A percentile compares a stretch with the other conserved stretches of the same genome.
These are phyloP conservation scores for Aplochiton taeniatus DNA, from an alignment of 2,797 vertebrate species.

Conservation along the genomic window DNA sequence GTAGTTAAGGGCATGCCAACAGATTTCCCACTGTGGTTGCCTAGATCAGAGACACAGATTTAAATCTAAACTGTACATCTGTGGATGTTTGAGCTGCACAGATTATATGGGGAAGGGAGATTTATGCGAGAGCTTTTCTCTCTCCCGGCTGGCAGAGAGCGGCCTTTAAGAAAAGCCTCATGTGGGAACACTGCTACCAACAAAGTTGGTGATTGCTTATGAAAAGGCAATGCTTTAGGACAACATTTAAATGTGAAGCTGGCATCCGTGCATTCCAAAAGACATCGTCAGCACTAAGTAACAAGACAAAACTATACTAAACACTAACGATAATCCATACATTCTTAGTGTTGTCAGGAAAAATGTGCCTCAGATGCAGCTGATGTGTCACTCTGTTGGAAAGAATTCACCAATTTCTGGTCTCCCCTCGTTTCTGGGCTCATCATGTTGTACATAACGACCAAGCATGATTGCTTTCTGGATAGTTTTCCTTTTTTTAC, in stretches of 20 bases:
- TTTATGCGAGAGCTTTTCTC: conserved; percentile 51
- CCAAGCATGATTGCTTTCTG: conserved; percentile 23
- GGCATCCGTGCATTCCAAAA: too few species aligned
- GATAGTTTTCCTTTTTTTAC: conserved; percentile 10
- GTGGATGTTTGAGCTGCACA: conserved; percentile 37
- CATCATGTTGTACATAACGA: conserved; percentile 37
- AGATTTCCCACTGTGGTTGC: conserved; percentile 39
- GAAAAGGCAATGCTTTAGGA: too few species aligned
- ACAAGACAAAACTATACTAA: too few species aligned
- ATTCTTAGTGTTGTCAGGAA: too few species aligned
- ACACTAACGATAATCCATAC: too few species aligned
- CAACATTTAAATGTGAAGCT: too few species aligned
- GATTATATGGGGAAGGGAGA: conserved; percentile 42
- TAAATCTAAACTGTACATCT: conserved; percentile 23
- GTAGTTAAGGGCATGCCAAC: conserved; percentile 4
- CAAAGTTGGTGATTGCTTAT: too few species aligned
- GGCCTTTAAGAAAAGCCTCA: conserved; percentile 39
- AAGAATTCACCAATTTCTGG: conserved; percentile 33
- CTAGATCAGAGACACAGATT: conserved; percentile 34
- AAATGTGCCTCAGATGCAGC: neutral
- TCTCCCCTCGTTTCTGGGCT: conserved; percentile 19
- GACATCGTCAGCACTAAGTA: too few species aligned
- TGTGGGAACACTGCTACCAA: conserved; percentile 11
- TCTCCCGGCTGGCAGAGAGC: conserved; percentile 46
- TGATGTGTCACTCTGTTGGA: conserved; percentile 26